phyloP scores from a whole-genome alignment of 2,797 vertebrate species.

The Mallotus villosus region DNA sequence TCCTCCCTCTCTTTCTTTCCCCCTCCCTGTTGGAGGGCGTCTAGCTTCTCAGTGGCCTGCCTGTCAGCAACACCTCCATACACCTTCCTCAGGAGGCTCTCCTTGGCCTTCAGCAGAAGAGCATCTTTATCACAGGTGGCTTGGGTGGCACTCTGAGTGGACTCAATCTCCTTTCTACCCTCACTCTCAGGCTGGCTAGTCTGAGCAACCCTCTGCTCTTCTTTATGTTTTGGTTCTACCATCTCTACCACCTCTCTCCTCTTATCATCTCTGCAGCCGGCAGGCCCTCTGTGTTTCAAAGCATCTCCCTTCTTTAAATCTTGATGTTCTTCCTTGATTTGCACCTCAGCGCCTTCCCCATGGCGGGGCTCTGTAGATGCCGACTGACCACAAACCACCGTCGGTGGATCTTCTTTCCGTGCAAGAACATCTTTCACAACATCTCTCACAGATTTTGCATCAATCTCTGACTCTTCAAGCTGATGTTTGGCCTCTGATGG shows the following conservation, averaged over 20 bases:
- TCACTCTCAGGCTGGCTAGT: slow-evolving; percentile 22
- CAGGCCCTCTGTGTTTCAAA: neutral
- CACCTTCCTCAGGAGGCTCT: slow-evolving; percentile 77
- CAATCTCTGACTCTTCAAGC: slow-evolving; percentile 21
- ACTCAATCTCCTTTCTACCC: slow-evolving; percentile 30
- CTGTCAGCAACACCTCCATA: slow-evolving; percentile 75
- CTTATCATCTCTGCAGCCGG: slow-evolving; percentile 35
- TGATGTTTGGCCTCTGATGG: neutral
- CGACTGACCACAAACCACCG: no score
- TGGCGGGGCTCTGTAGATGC: no score
- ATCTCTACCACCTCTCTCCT: slow-evolving; percentile 35
- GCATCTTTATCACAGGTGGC: slow-evolving; percentile 65
- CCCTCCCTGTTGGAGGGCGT: slow-evolving; percentile 62
- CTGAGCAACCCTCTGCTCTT: slow-evolving; percentile 27
- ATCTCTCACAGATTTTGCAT: neutral
- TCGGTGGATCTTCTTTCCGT: slow-evolving; percentile 16
- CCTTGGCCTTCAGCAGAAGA: slow-evolving; percentile 74
- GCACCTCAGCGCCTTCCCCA: slow-evolving; percentile 4
- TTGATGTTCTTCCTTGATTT: neutral
- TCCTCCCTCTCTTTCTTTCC: slow-evolving; percentile 51
- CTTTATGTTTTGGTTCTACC: slow-evolving; percentile 23
- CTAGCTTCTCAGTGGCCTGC: slow-evolving; percentile 74
- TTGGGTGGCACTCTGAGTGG: slow-evolving; percentile 53
- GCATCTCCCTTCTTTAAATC: slow-evolving; percentile 1
- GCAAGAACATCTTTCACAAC: slow-evolving; percentile 13